Base-by-base conservation (phyloP, 2,888 invertebrate genomes). In the Scaptomyza reducta region DNA sequence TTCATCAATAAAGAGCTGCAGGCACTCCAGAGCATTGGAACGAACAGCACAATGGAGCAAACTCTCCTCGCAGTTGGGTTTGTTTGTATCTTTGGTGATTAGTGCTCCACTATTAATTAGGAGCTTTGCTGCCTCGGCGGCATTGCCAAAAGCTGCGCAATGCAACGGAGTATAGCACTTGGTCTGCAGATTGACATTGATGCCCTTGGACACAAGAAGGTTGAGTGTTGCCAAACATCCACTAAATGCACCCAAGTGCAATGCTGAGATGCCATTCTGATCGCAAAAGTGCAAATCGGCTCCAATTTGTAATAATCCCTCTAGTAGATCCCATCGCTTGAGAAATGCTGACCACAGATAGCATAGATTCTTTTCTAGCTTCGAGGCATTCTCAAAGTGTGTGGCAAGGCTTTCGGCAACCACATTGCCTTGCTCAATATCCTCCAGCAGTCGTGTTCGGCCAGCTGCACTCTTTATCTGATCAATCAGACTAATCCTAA, bases 81-180 rank as follows among this genome's bases (percentile, higher is more conserved):
- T 94, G 77, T 93, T 95, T 25, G 94, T 94, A 42, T 95, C 94
- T 59, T 95, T 93, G 69, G 94, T 93, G 49, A 96, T 94, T 68
- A 94, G 93, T 55, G 96, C 95, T 18, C 95, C 95, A 71, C 94
- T 94, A 70, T 94, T 94, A 69, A 97, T 93, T 66, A 98, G 93
- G 87, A 96, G 94, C 91, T 94, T 95, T 58, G 96, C 95, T 13
- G 96, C 96, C 86, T 96, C 95, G 55, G 95, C 94, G 69, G 97
- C 95, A 89, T 97, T 96, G 13, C 97, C 96, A 92, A 97, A 97
- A 33, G 97, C 97, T 13, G 97, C 96, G 90, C 96, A 97, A 91
- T 98, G 97, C 63, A 98, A 93, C 0, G 97, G 97, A 46, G 96
- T 95, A 89, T 96, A 96, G 79, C 94, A 94, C 89, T 95, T 94